Percentiles rank a stretch among this genome's conserved stretches.
phyloP scores from a whole-genome alignment of 1,140 invertebrate species.

The Drosophila neocordata region DNA sequence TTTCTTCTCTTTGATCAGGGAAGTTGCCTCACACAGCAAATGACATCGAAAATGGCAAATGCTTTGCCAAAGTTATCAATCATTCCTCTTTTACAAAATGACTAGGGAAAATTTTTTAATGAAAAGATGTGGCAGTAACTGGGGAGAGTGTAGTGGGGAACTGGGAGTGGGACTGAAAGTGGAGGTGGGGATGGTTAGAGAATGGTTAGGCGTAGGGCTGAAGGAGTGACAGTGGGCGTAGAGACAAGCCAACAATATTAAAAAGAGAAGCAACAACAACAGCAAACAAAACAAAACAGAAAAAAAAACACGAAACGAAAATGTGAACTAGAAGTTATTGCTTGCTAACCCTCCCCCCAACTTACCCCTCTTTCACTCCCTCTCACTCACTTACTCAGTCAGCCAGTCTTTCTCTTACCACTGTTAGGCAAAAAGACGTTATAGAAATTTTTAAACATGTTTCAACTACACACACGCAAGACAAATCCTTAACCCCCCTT shows the following conservation, averaged over 20 bases:
- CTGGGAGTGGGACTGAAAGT: neutral
- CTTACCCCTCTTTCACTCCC: neutral
- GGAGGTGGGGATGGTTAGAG: neutral
- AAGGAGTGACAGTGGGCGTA: neutral
- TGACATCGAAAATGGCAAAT: conserved; percentile 25
- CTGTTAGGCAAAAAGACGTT: conserved; percentile 54
- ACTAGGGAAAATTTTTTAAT: conserved; percentile 69
- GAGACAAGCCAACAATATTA: conserved; percentile 66
- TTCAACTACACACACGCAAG: conserved; percentile 62
- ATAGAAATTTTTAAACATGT: conserved; percentile 79
- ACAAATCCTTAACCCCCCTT: neutral
- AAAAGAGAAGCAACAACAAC: conserved; percentile 26
- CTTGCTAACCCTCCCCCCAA: conserved; percentile 8
- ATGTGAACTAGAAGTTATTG: conserved; percentile 72
- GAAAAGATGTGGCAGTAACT: conserved; percentile 48
- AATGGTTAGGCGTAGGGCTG: neutral
- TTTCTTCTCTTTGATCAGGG: neutral
- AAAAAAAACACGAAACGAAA: conserved; percentile 13
- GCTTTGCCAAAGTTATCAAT: conserved; percentile 41
- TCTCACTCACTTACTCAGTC: neutral
- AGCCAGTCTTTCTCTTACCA: neutral
- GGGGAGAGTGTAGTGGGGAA: too few species aligned
- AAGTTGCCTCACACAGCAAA: conserved; percentile 12
- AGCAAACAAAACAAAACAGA: too few species aligned
- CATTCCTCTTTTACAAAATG: conserved; percentile 47